Evolutionary conservation across 2,797 vertebrate species (phyloP).

Genomic region (Pangasius larnaudii): DNA sequence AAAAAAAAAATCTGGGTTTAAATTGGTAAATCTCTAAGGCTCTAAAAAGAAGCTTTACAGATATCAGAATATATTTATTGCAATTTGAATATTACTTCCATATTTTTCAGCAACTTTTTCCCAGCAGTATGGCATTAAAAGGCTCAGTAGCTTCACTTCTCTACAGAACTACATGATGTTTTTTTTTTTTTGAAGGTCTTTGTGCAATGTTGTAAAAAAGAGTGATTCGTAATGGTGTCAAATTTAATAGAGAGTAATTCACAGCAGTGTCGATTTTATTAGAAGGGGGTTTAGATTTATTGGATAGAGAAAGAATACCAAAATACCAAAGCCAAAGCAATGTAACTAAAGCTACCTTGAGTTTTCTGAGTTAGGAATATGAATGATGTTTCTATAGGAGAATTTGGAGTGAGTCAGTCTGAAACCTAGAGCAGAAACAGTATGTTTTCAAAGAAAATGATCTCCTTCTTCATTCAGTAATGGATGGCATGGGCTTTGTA

Average conservation of each 20-base stretch:
- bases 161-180: not conserved
- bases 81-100: not conserved
- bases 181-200: conserved; percentile 19
- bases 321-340: not conserved
- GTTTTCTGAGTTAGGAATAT: not conserved
- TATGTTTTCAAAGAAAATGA: conserved; percentile 55
- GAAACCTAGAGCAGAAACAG: conserved; percentile 15
- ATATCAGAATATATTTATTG: not conserved
- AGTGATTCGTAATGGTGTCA: conserved; percentile 30
- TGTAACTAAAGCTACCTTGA: conserved; percentile 4
- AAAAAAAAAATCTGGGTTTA: not conserved
- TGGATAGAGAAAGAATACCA: conserved; percentile 4
- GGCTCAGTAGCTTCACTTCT: not conserved
- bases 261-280: conserved; percentile 31
- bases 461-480: conserved; percentile 53
- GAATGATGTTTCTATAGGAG: conserved; percentile 15
- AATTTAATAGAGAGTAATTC: conserved; percentile 29
- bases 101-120: not conserved
- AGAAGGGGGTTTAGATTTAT: conserved; percentile 22
- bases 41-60: not conserved
- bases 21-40: not conserved
- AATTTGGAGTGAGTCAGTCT: not conserved
- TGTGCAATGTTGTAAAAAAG: conserved; percentile 32
- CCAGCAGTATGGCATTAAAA: not conserved
- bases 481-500: conserved; percentile 57